Evolutionary conservation across 2,888 invertebrate genomes (phyloP), one percentile per base, ranked within the genome.

Genomic region (Lithophane ornitopus): DNA sequence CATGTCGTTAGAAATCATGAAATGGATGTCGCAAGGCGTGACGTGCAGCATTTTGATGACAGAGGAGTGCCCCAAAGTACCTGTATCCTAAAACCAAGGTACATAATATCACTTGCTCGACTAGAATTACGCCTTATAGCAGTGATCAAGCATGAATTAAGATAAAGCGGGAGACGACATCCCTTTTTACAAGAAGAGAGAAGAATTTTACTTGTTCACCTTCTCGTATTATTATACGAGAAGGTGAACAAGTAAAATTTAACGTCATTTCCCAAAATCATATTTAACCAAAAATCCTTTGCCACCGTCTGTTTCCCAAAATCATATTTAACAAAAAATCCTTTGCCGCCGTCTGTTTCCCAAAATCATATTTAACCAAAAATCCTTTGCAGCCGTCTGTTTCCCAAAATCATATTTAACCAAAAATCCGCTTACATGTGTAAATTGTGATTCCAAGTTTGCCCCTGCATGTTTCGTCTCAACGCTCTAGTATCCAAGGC

Each of bases 221-320:
- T n/a, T n/a, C n/a, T n/a, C n/a, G n/a, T n/a, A n/a, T n/a, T n/a
- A n/a, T n/a, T n/a, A n/a, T n/a, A n/a, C 11, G 49, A 39, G 9
- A 26, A 65, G 22, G 28, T 12, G 28, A 39, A 7, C 4, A 39
- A 59, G 19, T 59, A 16, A 26, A 16, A 54, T 39, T 19, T 39
- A 52, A 56, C 26, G 28, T 56, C 8, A 14, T 52, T 68, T 59
- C 68, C 41, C 8, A 52, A 68, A 58, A 76, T 52, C 1, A 9
- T 16, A 58, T 41, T n/a, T 0, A 34, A 39, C 11, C 8, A 8
- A 16, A 16, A 19, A 16, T 26, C 12, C 11, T 54, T 16, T n/a
- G n/a, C 28, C n/a, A n/a, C n/a, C n/a, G n/a, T n/a, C n/a, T n/a
- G n/a, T 52, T 68, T 59, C 68, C 41, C 8, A 52, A 68, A 58